Conservation (phyloP, 1,140 invertebrate species). For the Araneus ventricosus region DNA sequence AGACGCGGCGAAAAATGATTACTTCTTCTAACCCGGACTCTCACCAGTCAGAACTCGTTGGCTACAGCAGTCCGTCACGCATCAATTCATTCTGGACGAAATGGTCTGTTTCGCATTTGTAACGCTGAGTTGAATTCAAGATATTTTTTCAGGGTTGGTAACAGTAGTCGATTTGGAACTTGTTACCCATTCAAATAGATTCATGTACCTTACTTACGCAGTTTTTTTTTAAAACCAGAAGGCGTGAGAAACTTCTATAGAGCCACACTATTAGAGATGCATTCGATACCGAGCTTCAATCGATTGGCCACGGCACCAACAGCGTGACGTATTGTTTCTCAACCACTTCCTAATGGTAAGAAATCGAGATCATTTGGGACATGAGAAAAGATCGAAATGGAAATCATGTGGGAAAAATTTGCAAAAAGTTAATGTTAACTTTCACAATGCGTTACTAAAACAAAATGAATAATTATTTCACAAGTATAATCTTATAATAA, state of each 20-base stretch:
- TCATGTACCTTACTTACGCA: not conserved
- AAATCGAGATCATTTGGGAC: no score
- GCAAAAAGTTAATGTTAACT: no score
- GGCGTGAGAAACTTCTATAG: not conserved
- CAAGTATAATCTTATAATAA: no score
- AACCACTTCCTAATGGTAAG: no score
- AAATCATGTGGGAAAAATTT: no score
- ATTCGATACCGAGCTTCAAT: no score
- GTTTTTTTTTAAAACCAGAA: not conserved
- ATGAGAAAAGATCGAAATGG: no score
- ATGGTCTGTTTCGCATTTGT: constrained; percentile 10
- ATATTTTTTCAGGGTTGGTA: not conserved
- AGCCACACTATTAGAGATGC: no score
- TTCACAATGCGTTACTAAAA: no score
- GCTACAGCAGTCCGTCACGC: not conserved
- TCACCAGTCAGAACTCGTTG: not conserved
- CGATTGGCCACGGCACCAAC: no score
- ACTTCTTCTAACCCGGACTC: not conserved
- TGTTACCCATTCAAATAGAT: not conserved
- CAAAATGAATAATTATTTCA: no score
- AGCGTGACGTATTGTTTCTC: no score
- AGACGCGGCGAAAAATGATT: not conserved
- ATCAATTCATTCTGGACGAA: constrained; percentile 4
- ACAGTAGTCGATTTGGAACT: not conserved
- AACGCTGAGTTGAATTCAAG: not conserved